Evolutionary conservation across 2,888 invertebrate species (phyloP), one percentile per base, ranked within the genome.

Genomic region (Andrena chrysosceles): DNA sequence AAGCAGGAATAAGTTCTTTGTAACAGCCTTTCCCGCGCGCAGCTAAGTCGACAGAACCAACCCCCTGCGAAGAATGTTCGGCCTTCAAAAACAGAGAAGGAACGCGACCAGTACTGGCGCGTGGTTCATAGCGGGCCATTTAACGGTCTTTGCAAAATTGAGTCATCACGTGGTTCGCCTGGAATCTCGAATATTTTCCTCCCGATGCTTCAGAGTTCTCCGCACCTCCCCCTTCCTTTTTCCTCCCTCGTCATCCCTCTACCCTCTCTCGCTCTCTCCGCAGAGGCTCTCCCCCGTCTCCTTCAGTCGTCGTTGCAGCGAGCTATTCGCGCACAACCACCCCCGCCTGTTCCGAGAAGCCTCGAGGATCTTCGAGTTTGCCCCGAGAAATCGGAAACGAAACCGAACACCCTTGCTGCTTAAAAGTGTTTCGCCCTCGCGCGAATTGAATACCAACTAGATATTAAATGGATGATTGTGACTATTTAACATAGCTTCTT

Each of bases 141-240:
- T 93, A 94, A 93, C 93, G 93, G 91, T 93, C 93, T 92, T 93
- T 89, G 91, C 92, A 91, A 92, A 94, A 94, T 94, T 94, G 93
- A 94, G 93, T 93, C 93, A 93, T 94, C 93, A 92, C 93, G 93
- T 91, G 93, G 93, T 93, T 93, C 91, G 90, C 93, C 91, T 90
- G 93, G 93, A 94, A 94, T 93, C 93, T 92, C 92, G 93, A 92
- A 93, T 93, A 93, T 94, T 94, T 93, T 93, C 95, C 95, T 95
- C 95, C 94, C 95, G 95, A 95, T 95, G 95, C 83, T 86, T 85
- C 87, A 78, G 84, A 78, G 62, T 78, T 79, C 86, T 83, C 82
- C 80, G 72, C 70, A 64, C 60, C 62, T 49, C 54, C 60, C 31
- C 60, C 60, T 31, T 56, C 56, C 42, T 54, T 63, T 72, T 76